phyloP scores from a whole-genome alignment of 2,888 invertebrate genomes.

The Heliconius ismenius region DNA sequence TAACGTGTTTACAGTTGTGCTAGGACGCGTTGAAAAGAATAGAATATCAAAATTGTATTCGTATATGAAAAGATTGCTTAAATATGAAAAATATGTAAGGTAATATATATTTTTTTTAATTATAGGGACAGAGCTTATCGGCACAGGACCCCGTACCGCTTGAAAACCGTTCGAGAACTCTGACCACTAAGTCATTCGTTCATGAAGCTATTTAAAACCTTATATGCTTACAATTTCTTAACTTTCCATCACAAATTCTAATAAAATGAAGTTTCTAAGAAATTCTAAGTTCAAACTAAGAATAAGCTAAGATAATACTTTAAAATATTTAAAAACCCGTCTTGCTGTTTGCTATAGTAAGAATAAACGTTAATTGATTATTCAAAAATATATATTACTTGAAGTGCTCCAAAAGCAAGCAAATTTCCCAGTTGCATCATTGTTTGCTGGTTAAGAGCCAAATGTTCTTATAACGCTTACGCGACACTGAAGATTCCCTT shows the following conservation, averaged over 20 bases:
- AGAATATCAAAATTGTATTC: neutral
- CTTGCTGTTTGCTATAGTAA: neutral
- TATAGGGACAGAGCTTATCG: too few relatives aligned
- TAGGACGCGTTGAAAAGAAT: constrained; percentile 14
- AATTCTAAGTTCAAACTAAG: too few relatives aligned
- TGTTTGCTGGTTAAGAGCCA: constrained; percentile 42
- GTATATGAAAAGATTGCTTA: constrained; percentile 1
- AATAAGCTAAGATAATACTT: too few relatives aligned
- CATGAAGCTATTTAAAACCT: too few relatives aligned
- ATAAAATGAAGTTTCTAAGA: too few relatives aligned
- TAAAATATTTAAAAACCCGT: neutral
- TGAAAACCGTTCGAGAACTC: too few relatives aligned
- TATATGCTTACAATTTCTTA: too few relatives aligned
- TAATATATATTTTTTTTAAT: too few relatives aligned
- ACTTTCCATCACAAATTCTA: too few relatives aligned
- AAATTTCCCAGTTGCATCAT: constrained; percentile 39
- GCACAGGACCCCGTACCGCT: too few relatives aligned
- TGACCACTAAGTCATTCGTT: too few relatives aligned
- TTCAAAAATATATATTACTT: constrained; percentile 29
- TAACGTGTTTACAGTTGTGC: constrained; percentile 27
- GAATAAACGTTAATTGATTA: constrained; percentile 4
- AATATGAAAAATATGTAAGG: neutral
- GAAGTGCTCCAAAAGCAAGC: constrained; percentile 30
- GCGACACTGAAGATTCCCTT: constrained; percentile 39
- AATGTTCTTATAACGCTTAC: constrained; percentile 39